A percentile compares a stretch with the other conserved stretches of the same genome.
Evolutionary conservation across 1,140 invertebrate species (phyloP).

Genomic region (Musca domestica): DNA sequence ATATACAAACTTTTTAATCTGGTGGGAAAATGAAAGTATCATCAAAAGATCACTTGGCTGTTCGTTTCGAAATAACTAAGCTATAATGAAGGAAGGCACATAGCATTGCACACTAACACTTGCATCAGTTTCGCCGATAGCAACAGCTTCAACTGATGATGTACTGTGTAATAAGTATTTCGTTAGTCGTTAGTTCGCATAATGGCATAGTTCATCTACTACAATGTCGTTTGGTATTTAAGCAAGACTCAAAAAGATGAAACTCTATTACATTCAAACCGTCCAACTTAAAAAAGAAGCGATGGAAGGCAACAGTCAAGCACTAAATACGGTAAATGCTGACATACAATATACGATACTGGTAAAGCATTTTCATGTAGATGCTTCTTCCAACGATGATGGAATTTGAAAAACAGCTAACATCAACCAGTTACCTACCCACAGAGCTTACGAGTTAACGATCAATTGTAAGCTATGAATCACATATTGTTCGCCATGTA

Average conservation of each 20-base stretch:
- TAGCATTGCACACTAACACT: background rate
- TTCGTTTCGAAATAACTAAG: slow-evolving; percentile 8
- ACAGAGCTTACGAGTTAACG: background rate
- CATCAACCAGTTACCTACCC: background rate
- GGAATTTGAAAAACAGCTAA: too few relatives aligned
- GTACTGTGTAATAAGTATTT: slow-evolving; percentile 14
- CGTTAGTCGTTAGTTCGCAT: slow-evolving; percentile 16
- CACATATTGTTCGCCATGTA: background rate
- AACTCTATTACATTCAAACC: too few relatives aligned
- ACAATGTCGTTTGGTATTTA: too few relatives aligned
- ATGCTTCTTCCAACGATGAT: too few relatives aligned
- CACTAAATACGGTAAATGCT: too few relatives aligned
- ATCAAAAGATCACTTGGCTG: slow-evolving; percentile 14
- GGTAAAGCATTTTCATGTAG: too few relatives aligned
- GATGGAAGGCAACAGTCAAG: too few relatives aligned
- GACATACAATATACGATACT: too few relatives aligned
- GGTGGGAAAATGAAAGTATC: slow-evolving; percentile 21
- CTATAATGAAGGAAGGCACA: background rate
- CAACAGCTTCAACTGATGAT: background rate
- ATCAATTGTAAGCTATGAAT: slow-evolving; percentile 9
- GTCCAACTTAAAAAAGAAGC: too few relatives aligned
- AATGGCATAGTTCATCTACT: background rate
- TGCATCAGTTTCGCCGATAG: background rate
- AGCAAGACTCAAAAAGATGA: too few relatives aligned
- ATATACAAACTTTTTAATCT: slow-evolving; percentile 15